A percentile compares a stretch with the other conserved stretches of the same genome.
Evolutionary conservation across 92 coral and sea anemone genomes (phyloP).

Genomic region (Porites lobata): DNA sequence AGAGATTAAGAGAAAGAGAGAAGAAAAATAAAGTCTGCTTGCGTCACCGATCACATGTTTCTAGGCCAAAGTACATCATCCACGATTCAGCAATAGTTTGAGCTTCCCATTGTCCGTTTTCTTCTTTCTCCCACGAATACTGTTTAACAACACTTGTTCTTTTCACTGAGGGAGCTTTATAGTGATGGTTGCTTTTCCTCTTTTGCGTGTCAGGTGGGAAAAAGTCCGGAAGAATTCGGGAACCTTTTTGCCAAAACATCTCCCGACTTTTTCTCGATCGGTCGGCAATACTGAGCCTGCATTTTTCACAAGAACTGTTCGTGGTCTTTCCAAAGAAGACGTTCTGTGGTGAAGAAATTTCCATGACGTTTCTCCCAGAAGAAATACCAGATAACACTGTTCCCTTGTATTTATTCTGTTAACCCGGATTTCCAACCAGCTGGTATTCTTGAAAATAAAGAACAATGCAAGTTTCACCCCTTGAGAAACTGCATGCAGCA

Average conservation of each 20-base stretch:
- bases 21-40: neutral
- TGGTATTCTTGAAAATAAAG: neutral
- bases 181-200: neutral
- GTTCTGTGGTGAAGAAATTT: conserved; percentile 20
- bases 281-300: conserved; percentile 25
- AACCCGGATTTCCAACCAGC: neutral
- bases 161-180: conserved; percentile 1
- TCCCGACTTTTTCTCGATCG: conserved; percentile 25
- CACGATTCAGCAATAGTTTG: conserved; percentile 46
- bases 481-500: neutral
- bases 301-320: conserved; percentile 18
- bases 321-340: conserved; percentile 2
- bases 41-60: neutral
- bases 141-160: neutral
- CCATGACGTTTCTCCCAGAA: neutral
- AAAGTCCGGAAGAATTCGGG: conserved; percentile 42
- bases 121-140: conserved; percentile 46
- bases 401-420: neutral
- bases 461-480: neutral
- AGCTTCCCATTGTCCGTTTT: conserved; percentile 34
- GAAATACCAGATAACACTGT: neutral
- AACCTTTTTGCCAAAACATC: conserved; percentile 43
- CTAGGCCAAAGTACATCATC: conserved; percentile 44
- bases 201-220: conserved; percentile 36
- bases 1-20: neutral